These are phyloP conservation scores for Nansenia antarctica DNA, from an alignment of 2,113 vertebrate species.

Conservation along the genomic window DNA sequence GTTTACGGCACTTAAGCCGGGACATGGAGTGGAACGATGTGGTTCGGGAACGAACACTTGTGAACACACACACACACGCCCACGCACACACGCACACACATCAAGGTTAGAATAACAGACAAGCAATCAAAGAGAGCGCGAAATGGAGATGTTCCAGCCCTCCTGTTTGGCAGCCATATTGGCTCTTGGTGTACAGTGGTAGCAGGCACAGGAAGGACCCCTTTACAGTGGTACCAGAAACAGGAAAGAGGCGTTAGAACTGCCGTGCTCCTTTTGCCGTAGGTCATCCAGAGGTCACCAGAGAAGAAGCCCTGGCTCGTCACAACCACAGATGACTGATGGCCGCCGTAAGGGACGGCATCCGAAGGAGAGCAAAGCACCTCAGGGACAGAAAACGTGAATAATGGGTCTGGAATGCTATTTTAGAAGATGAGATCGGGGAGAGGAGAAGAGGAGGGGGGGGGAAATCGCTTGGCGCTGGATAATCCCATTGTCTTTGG, in stretches of 20 bases:
- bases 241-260: neutral
- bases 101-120: conserved; percentile 34
- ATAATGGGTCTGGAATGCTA: conserved; percentile 16
- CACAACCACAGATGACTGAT: neutral
- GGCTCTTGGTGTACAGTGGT: neutral
- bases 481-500: conserved; percentile 43
- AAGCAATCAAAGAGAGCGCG: neutral
- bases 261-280: neutral
- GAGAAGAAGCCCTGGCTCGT: neutral
- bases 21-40: conserved; percentile 26
- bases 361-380: neutral
- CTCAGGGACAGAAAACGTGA: too few relatives aligned
- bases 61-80: neutral
- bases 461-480: conserved; percentile 24
- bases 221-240: conserved; percentile 1
- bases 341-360: neutral
- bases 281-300: neutral
- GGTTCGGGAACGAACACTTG: conserved; percentile 1
- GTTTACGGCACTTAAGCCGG: conserved; percentile 37
- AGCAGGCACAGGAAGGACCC: conserved; percentile 2
- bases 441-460: neutral
- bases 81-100: neutral
- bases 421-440: conserved; percentile 24
- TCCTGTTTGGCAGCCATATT: neutral
- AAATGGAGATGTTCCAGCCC: neutral